These are phyloP conservation scores for Scaptomyza caliginosa DNA, from an alignment of 2,888 invertebrate species.

Conservation along the genomic window DNA sequence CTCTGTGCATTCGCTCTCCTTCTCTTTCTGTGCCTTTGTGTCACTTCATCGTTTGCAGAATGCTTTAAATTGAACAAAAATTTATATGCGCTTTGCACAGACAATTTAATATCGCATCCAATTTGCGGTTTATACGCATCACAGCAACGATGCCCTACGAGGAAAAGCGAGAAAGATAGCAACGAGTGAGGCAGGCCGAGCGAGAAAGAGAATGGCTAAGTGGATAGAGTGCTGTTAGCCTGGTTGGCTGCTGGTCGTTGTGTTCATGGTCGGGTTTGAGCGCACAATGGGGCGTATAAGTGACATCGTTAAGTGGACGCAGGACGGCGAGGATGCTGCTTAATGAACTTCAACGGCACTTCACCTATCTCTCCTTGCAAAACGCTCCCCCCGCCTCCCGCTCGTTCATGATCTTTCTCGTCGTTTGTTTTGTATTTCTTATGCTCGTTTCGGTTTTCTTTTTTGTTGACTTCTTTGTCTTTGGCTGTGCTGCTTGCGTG, in stretches of 20 bases:
- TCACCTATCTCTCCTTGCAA: too few species aligned
- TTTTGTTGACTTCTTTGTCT: conserved; percentile 27
- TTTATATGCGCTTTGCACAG: conserved; percentile 83
- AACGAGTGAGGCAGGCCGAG: background rate
- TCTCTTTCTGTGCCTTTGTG: background rate
- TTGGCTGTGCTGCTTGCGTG: background rate
- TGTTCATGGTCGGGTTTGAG: conserved; percentile 48
- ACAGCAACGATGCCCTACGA: conserved; percentile 44
- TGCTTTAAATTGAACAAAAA: conserved; percentile 82
- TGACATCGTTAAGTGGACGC: conserved; percentile 77
- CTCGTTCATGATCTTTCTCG: conserved; percentile 8
- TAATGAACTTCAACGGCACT: conserved; percentile 81
- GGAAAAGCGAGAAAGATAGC: background rate
- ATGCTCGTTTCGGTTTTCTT: conserved; percentile 6
- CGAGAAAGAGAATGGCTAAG: conserved; percentile 17
- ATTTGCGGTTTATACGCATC: conserved; percentile 84
- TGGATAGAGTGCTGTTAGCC: conserved; percentile 43
- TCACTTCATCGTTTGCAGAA: conserved; percentile 56
- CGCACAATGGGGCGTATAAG: conserved; percentile 79
- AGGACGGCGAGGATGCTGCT: conserved; percentile 61
- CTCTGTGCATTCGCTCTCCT: background rate
- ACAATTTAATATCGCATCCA: conserved; percentile 84
- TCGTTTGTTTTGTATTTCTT: conserved; percentile 45
- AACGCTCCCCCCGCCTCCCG: background rate
- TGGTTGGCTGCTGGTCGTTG: conserved; percentile 43